A percentile compares a stretch with the other conserved stretches of the same genome.
Evolutionary conservation across 2,888 invertebrate genomes (phyloP).

Genomic region (Erebia ligea): DNA sequence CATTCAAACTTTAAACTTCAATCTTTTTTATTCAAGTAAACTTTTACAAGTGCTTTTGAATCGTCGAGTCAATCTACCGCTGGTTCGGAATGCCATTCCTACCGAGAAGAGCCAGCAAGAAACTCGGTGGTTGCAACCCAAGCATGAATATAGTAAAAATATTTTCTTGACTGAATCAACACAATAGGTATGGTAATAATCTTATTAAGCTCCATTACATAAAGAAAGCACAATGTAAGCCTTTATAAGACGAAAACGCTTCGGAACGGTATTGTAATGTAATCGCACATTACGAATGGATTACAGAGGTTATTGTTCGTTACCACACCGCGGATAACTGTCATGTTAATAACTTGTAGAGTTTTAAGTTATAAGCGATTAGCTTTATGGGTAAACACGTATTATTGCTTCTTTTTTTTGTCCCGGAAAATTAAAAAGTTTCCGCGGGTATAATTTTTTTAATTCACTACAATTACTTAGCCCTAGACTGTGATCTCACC

Average conservation of each 20-base stretch:
- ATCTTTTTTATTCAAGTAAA: no score
- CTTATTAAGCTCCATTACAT: background rate
- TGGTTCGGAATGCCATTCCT: no score
- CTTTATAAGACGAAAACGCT: conserved; percentile 2
- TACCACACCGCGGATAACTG: conserved; percentile 49
- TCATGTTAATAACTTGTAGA: conserved; percentile 43
- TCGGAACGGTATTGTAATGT: conserved; percentile 22
- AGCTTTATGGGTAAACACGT: background rate
- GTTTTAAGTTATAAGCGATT: conserved; percentile 34
- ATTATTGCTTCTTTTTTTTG: background rate
- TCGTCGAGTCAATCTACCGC: no score
- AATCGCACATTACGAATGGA: conserved; percentile 44
- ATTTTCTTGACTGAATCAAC: no score
- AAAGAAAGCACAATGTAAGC: conserved; percentile 10
- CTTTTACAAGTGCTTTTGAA: no score
- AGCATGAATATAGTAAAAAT: no score
- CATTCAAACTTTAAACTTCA: no score
- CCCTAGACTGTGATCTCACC: no score
- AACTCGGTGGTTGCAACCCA: no score
- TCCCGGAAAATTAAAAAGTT: background rate
- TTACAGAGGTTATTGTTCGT: conserved; percentile 46
- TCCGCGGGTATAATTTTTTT: no score
- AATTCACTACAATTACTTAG: no score
- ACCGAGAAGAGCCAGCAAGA: no score
- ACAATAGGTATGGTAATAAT: background rate